Evolutionary conservation across 92 coral and sea anemone genomes (phyloP), one percentile per base, ranked within the genome.

Genomic region (Zoanthus solanderi): DNA sequence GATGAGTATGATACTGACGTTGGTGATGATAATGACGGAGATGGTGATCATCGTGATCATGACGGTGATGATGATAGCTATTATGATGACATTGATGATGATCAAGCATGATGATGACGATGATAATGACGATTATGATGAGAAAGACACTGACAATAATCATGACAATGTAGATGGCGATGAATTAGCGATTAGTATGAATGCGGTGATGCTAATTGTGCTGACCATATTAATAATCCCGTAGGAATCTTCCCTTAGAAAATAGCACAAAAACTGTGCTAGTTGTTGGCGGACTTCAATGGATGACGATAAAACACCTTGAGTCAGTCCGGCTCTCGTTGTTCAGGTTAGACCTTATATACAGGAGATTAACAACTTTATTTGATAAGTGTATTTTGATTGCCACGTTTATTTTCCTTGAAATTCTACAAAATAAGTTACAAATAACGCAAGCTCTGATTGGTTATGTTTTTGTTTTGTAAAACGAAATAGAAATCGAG

Each of bases 251-350:
- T 89, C 98, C 98, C 7, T 78, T 95, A 16, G 89, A 89, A 69
- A 95, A 95, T 84, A 95, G 88, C 87, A 93, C 94, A 67, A 89
- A 93, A 78, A 95, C 98, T 9, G 84, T 93, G 42, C 89, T 95
- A 3, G 96, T 95, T 9, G 96, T 95, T 30, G 98, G 98, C 12
- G 98, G 98, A 10, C 90, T 95, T 17, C 98, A 91, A 72, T 95
- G 98, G 98, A 81, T 95, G 87, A 72, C 84, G 6, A 87, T 90
- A 18, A 72, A 87, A 54, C 96, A 95, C 78, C 89, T 95, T 14
- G 63, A 58, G 29, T 90, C 85, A 28, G 89, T 94, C 23, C 83
- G 72, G 31, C 75, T 50, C 44, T 89, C 95, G 4, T 60, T 92
- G 68, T 28, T 48, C 68, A 71, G 87, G 84, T 79, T 9, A 1